These are phyloP conservation scores for Pycnonotus jocosus DNA, from an alignment of 2,113 vertebrate genomes.

Conservation along the genomic window DNA sequence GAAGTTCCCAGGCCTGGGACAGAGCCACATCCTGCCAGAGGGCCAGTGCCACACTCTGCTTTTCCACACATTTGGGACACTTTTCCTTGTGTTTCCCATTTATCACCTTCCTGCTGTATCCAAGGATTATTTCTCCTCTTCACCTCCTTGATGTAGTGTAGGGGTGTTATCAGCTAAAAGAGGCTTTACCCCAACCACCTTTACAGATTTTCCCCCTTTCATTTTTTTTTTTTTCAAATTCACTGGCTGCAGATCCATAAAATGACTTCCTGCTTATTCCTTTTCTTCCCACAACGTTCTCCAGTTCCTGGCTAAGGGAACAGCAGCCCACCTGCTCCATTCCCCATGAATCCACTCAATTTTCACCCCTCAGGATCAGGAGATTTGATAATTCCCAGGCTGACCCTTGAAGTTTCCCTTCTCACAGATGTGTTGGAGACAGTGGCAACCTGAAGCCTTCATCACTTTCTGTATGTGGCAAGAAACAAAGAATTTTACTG, in stretches of 20 bases:
- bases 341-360: neutral
- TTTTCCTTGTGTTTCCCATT: neutral
- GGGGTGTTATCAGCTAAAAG: neutral
- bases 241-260: neutral
- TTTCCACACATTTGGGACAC: neutral
- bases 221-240: neutral
- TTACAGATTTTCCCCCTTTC: neutral
- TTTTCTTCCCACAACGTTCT: neutral
- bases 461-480: neutral
- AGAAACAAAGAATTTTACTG: neutral
- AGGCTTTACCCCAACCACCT: neutral
- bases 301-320: neutral
- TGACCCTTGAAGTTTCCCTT: neutral
- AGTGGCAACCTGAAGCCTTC: neutral
- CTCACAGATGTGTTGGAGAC: neutral
- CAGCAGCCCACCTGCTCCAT: fast-evolving
- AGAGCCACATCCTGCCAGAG: neutral
- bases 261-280: neutral
- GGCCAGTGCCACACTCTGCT: fast-evolving
- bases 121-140: neutral
- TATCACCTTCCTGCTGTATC: neutral
- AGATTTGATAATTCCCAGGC: neutral
- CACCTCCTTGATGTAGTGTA: neutral
- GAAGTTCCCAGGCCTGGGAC: neutral
- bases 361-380: neutral